A percentile compares a stretch with the other conserved stretches of the same genome.
Conservation (phyloP, 1,140 invertebrate genomes). For the Trichoplusia ni region DNA sequence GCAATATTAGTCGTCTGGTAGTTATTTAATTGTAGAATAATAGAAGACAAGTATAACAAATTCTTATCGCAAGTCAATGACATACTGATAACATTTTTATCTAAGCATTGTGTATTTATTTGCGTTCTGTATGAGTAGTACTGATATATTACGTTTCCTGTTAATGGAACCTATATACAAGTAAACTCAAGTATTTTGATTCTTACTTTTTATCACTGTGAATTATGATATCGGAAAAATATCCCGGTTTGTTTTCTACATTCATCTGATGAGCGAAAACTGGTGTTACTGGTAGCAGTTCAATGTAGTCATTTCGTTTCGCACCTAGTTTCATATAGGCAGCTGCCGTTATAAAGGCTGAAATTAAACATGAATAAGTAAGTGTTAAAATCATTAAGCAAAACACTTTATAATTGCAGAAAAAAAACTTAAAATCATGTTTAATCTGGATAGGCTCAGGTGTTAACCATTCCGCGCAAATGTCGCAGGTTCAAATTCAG, state of each 20-base stretch:
- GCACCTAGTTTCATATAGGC: constrained; percentile 80
- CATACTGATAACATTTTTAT: constrained; percentile 75
- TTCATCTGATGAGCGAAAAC: constrained; percentile 83
- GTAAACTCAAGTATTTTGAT: too few species aligned
- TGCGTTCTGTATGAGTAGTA: too few species aligned
- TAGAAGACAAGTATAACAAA: constrained; percentile 55
- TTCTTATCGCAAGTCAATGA: constrained; percentile 66
- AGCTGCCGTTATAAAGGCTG: constrained; percentile 84
- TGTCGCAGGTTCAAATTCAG: too few species aligned
- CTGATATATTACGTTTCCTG: too few species aligned
- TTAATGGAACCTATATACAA: too few species aligned
- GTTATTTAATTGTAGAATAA: constrained; percentile 64
- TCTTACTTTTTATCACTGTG: constrained; percentile 83
- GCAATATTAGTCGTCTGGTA: constrained; percentile 45
- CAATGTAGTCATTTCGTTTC: constrained; percentile 67
- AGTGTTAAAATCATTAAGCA: not conserved
- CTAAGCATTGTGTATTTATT: constrained; percentile 55
- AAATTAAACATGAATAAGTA: not conserved
- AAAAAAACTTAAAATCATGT: not conserved
- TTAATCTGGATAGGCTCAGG: too few species aligned
- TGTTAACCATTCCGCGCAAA: too few species aligned
- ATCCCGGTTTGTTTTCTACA: constrained; percentile 80
- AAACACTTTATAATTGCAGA: too few species aligned
- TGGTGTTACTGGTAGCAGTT: constrained; percentile 82
- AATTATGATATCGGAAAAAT: constrained; percentile 84